Percentiles rank a stretch among this genome's conserved stretches.
These are phyloP conservation scores for Crotophaga sulcirostris DNA, from an alignment of 2,113 vertebrate genomes.

Conservation along the genomic window DNA sequence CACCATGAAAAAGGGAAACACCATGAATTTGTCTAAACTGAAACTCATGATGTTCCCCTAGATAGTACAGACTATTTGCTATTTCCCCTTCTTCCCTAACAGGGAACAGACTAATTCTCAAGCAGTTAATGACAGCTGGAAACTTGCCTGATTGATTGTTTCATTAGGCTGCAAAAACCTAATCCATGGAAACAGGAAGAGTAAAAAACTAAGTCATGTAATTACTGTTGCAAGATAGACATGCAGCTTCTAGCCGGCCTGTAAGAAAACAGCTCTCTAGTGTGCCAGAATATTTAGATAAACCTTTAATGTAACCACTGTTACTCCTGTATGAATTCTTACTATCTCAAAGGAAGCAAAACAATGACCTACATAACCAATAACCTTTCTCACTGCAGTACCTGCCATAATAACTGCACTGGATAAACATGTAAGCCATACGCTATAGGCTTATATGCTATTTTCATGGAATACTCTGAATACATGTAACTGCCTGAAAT, in stretches of 20 bases:
- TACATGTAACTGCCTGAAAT: not conserved
- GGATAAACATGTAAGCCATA: not conserved
- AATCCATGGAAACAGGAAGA: not conserved
- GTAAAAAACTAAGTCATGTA: not conserved
- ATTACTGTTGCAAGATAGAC: not conserved
- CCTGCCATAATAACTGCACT: not conserved
- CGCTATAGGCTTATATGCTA: not conserved
- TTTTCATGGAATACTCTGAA: not conserved
- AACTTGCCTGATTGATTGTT: not conserved
- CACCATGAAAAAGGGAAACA: not conserved
- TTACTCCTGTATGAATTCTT: not conserved
- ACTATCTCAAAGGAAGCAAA: not conserved
- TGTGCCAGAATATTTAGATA: not conserved
- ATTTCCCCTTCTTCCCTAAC: not conserved
- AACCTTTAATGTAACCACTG: not conserved
- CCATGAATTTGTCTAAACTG: not conserved
- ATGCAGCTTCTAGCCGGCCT: not conserved
- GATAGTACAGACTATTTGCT: not conserved
- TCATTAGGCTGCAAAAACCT: not conserved
- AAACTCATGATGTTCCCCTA: not conserved
- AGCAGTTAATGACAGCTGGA: not conserved
- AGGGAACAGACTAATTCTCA: not conserved
- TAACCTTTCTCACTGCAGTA: not conserved
- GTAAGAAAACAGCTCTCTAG: not conserved
- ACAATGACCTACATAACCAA: fast-evolving